Base-by-base conservation (phyloP, 2,113 vertebrate genomes). In the Dromiciops gliroides region DNA sequence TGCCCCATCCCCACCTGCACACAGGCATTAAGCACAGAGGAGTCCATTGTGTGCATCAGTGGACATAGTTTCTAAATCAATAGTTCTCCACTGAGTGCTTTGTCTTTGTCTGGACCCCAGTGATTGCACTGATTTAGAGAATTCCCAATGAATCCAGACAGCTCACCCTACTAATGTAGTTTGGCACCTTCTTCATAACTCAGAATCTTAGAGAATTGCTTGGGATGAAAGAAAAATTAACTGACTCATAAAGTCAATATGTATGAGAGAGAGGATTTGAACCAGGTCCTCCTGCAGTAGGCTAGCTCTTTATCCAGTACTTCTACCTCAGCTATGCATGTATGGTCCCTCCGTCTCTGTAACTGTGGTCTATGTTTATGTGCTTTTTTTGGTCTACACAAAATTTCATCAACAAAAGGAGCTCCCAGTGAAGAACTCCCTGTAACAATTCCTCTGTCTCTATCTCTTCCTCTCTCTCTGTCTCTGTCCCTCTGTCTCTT, bases 1-100 rank as follows among this genome's bases (percentile, higher is more conserved):
- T 28, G 26, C 5, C n/a, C 6, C 19, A 12, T 16, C 1, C 2
- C 10, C 12, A 44, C 60, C 3, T 0, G 37, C 60, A 8, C 2
- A 83, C 7, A n/a, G 44, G 7, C 5, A 44, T 8, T 7, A 22
- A 83, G 67, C 44, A 44, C 37, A 44, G 16, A 44, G 2, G n/a
- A 83, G 67, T 44, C 14, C 1, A 44, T 44, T 22, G 16, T 22
- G n/a, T 75, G 12, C 19, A 83, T 44, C 19, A 22, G 2, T 44
- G n/a, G 67, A 22, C 16, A 7, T 44, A 44, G 19, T n/a, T 44
- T 44, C 12, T 28, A 23, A 83, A 83, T 44, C n/a, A 56, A 10
- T 44, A 83, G 67, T 22, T 83, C 67, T 22, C n/a, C 7, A 8
- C 19, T 6, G 6, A n/a, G 12, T 75, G 56, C 3, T 60, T 28